Evolutionary conservation across 2,797 vertebrate genomes (phyloP).

Genomic region (Buphagus erythrorhynchus): DNA sequence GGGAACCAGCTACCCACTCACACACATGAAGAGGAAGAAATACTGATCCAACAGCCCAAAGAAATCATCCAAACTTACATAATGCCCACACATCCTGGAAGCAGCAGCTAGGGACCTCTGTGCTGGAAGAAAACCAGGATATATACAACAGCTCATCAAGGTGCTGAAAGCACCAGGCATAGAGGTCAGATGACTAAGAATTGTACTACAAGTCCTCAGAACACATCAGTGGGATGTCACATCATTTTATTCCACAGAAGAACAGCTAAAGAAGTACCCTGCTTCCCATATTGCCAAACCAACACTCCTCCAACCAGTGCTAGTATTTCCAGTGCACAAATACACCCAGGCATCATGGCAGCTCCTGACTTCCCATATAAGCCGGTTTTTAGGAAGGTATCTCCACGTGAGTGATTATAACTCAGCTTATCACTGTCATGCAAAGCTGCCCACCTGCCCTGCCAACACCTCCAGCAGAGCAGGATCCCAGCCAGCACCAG

Average conservation of each 20-base stretch:
- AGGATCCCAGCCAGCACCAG: not conserved
- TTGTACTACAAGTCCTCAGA: not conserved
- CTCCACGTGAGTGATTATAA: not conserved
- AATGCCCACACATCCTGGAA: not conserved
- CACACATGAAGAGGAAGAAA: not conserved
- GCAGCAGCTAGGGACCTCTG: not conserved
- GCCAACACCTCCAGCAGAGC: not conserved
- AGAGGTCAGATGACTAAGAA: not conserved
- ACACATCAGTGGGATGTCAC: not conserved
- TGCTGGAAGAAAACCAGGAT: not conserved
- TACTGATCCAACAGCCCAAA: not conserved
- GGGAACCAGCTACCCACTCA: not conserved
- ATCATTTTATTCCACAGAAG: not conserved
- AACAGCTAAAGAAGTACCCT: not conserved
- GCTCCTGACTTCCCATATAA: not conserved
- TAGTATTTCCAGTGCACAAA: not conserved
- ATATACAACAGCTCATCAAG: not conserved
- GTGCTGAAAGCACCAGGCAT: not conserved
- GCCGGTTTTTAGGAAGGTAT: not conserved
- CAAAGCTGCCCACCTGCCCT: not conserved
- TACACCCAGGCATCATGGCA: not conserved
- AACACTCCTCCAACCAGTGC: not conserved
- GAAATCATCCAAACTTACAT: not conserved
- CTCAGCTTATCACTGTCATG: not conserved
- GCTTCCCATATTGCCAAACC: not conserved